Base-by-base conservation (phyloP, 2,797 vertebrate species). In the Pyrocephalus nanus region DNA sequence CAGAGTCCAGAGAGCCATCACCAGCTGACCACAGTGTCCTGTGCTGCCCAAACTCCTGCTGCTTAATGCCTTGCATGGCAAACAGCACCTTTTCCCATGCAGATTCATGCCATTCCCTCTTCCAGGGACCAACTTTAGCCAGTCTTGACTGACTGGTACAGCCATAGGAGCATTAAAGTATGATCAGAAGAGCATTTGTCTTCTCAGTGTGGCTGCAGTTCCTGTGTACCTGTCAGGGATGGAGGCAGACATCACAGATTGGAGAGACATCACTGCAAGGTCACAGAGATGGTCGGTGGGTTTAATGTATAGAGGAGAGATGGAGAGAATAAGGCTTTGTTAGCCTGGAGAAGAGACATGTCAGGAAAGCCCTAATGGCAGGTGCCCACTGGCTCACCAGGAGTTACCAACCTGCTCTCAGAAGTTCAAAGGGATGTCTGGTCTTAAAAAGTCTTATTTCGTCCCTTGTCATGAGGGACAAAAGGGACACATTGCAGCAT, bases 11-110 rank as follows among this genome's bases (percentile, higher is more conserved):
- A 79, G 6, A 1, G 9, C 13, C 2, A 2, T 48, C 13, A 32
- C 11, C 0, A 3, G 8, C 51, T 76, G 71, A 34, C 62, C 45
- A 51, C 22, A 22, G 47, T 32, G 40, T 70, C 45, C 48, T 13
- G 2, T 0, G 1, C 54, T 76, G 55, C 51, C 57, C 29, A 38
- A 0, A 1, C 29, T 75, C 11, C 21, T 0, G 0, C n/a, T 73
- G 34, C 23, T 67, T 77, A 55, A 45, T 1, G 0, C 14, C 21
- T 64, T 77, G 51, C 38, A 36, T 18, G 36, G 55, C 50, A 70
- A 54, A 53, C 15, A 58, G 45, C 13, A 34, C 16, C 16, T 45
- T 30, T 67, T 53, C 15, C 17, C 0, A 0, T 11, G 17, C 2
- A 2, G 32, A 29, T 11, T 92, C 18, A 38, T 2, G 1, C 30